Evolutionary conservation across 2,888 invertebrate species (phyloP), one percentile per base, ranked within the genome.

Genomic region (Listrodromus nycthemerus): DNA sequence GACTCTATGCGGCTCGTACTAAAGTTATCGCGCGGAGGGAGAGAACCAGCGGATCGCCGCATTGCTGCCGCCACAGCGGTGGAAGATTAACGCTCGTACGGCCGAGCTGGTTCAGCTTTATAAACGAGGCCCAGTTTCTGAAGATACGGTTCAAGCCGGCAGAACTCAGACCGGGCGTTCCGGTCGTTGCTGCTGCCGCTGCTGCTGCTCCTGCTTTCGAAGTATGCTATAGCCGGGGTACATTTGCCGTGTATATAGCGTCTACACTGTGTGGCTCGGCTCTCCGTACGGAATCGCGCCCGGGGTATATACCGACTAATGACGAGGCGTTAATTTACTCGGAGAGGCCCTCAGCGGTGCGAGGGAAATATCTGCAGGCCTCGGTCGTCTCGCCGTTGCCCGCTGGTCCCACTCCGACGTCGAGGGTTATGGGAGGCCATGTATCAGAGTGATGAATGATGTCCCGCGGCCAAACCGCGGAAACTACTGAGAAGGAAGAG

Each of bases 381-480:
- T 66, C 65, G 76, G 48, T 80, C 65, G 74, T 73, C 71, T 85
- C 76, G 78, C 77, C 67, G 73, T 71, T 61, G 55, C 41, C 76
- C 75, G 50, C 82, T 73, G 71, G 66, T 61, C 52, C 69, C 83
- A 45, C 67, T 75, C 71, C 63, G 73, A 76, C 84, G 88, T 90
- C 87, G 86, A 86, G 86, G 85, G 80, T 90, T 87, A 88, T 88
- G 89, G 89, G 87, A 86, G 89, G 88, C 88, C 88, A 90, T 91
- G 89, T 88, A 90, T 91, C 90, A 90, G 86, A 85, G 88, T 90
- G 91, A 91, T 91, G 89, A 90, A 91, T 87, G 91, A 91, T 89
- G 90, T 89, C 88, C 87, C 88, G 90, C 87, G 89, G 89, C 86
- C 85, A 86, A 83, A 86, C 84, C 86, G 82, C 85, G 76, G 85